Evolutionary conservation across 2,888 invertebrate species (phyloP).

Genomic region (Esperia sulphurella): DNA sequence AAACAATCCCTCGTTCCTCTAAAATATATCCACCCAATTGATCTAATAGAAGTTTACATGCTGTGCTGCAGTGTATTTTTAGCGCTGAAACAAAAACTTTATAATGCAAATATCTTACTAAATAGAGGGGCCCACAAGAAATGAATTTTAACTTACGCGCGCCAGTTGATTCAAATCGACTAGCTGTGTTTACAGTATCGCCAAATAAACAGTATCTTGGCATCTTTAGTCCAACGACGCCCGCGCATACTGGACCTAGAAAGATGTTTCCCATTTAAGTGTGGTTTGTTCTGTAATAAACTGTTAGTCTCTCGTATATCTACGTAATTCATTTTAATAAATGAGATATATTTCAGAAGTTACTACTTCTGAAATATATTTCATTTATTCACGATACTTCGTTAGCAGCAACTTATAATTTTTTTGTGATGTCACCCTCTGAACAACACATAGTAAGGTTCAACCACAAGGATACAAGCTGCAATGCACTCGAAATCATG

Average conservation of each 20-base stretch:
- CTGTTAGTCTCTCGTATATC: too few species aligned
- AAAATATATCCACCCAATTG: conserved; percentile 87
- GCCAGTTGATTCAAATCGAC: conserved; percentile 92
- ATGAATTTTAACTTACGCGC: conserved; percentile 81
- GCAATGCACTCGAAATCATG: too few species aligned
- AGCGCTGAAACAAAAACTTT: conserved; percentile 78
- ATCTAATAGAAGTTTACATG: conserved; percentile 84
- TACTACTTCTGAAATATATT: too few species aligned
- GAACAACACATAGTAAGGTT: too few species aligned
- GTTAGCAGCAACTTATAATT: too few species aligned
- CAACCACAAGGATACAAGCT: too few species aligned
- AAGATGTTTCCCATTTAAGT: conserved; percentile 9
- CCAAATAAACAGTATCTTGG: conserved; percentile 95
- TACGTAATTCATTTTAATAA: too few species aligned
- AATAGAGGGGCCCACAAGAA: too few species aligned
- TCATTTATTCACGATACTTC: too few species aligned
- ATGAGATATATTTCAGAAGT: too few species aligned
- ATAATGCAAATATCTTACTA: background rate
- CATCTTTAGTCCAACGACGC: conserved; percentile 96
- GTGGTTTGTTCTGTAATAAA: too few species aligned
- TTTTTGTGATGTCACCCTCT: too few species aligned
- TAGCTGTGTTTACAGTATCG: conserved; percentile 95
- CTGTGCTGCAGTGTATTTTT: conserved; percentile 89
- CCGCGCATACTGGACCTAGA: conserved; percentile 92
- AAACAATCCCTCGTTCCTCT: conserved; percentile 86